Base-by-base conservation (phyloP, 1,140 invertebrate species). In the Neodiprion virginianus region DNA sequence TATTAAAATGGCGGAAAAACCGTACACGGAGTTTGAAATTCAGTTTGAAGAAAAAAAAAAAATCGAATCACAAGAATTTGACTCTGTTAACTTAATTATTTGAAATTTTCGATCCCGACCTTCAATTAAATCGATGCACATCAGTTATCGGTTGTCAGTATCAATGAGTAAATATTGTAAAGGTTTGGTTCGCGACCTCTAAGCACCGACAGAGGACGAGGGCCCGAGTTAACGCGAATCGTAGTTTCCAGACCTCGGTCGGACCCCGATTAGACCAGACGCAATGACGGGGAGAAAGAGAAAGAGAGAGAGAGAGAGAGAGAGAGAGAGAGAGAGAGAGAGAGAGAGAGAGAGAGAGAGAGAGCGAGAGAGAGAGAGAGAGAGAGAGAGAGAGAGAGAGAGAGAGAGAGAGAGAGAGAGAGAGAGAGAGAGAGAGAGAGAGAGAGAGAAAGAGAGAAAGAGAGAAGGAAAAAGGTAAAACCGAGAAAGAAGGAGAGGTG, bases 361-460 rank as follows among this genome's bases (percentile, higher is more conserved):
- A n/a, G n/a, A n/a, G n/a, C n/a, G n/a, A 61, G 53, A 61, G 53
- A 61, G n/a, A 61, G 11, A 61, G 53, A 17, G n/a, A 5, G n/a
- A 14, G 11, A 14, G n/a, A 61, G n/a, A 61, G 53, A 8, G n/a
- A 61, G 53, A 61, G 53, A 61, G n/a, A 61, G 11, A 61, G 53
- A 17, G n/a, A 5, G n/a, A 14, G 11, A 14, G n/a, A 61, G n/a
- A 61, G 53, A 8, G n/a, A n/a, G n/a, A n/a, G n/a, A n/a, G n/a
- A n/a, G n/a, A n/a, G n/a, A n/a, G n/a, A 61, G 53, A 61, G 53
- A 61, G 53, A 61, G 53, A 61, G 53, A 61, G 8, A 61, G 53
- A 61, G 53, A 61, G 53, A 61, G 53, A 61, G n/a, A 61, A 3
- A 61, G 53, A 17, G n/a, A 5, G n/a, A 14, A 3, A 14, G n/a